phyloP scores from a whole-genome alignment of 2,888 invertebrate genomes.

The Panopea generosa region DNA sequence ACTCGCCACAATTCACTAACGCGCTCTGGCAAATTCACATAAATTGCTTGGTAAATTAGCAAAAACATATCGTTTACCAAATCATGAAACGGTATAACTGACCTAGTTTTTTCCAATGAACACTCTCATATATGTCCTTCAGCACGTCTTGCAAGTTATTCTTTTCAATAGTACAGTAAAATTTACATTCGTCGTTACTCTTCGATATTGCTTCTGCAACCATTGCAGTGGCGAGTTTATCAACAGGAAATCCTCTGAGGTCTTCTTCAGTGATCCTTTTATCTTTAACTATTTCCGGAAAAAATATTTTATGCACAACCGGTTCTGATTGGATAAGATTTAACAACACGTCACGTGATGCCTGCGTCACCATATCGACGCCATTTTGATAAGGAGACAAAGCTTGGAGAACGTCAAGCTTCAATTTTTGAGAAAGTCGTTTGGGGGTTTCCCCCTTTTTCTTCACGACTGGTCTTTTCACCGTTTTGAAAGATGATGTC shows the following conservation, averaged over 20 bases:
- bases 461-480: conserved; percentile 42
- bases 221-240: conserved; percentile 73
- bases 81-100: too few relatives aligned
- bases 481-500: conserved; percentile 52
- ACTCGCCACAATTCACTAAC: too few relatives aligned
- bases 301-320: conserved; percentile 78
- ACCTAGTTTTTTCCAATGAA: conserved; percentile 84
- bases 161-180: conserved; percentile 76
- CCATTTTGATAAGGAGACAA: conserved; percentile 77
- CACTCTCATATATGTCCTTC: conserved; percentile 75
- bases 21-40: too few relatives aligned
- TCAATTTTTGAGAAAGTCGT: conserved; percentile 43
- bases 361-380: conserved; percentile 75
- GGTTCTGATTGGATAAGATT: conserved; percentile 76
- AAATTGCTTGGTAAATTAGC: too few relatives aligned
- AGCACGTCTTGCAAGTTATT: conserved; percentile 71
- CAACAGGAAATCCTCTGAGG: conserved; percentile 75
- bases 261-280: conserved; percentile 62
- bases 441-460: conserved; percentile 26
- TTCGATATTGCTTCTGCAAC: conserved; percentile 77
- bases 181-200: conserved; percentile 75
- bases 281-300: conserved; percentile 72
- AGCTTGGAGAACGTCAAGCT: conserved; percentile 73
- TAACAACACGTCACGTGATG: conserved; percentile 77
- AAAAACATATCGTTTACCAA: too few relatives aligned